A percentile compares a stretch with the other conserved stretches of the same genome.
Evolutionary conservation across 2,113 vertebrate genomes (phyloP).

Genomic region (Peromyscus maniculatus): DNA sequence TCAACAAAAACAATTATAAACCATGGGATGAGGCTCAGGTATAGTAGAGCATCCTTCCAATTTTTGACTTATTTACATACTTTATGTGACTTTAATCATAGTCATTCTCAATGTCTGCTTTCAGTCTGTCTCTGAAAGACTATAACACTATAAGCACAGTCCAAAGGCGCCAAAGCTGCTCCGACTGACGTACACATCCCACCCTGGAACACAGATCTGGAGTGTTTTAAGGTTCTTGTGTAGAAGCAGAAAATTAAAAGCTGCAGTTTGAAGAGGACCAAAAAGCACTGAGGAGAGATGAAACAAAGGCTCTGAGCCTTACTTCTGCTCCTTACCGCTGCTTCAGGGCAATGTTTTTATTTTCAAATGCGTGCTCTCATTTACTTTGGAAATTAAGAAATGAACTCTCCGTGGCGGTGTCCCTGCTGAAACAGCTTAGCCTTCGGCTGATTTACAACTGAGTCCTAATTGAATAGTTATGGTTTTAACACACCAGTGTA

Average conservation of each 20-base stretch:
- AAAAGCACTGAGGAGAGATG: slow-evolving; percentile 61
- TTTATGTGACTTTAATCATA: background rate
- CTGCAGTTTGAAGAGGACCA: background rate
- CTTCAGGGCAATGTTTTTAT: slow-evolving; percentile 77
- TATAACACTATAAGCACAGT: background rate
- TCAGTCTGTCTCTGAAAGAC: background rate
- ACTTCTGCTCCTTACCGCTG: slow-evolving; percentile 55
- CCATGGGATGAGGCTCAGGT: background rate
- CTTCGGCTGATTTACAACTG: slow-evolving; percentile 70
- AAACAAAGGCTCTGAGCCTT: slow-evolving; percentile 69
- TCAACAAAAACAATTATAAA: background rate
- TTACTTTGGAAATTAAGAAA: slow-evolving; percentile 80
- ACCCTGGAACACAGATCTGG: slow-evolving; percentile 36
- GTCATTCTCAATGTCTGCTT: slow-evolving; percentile 38
- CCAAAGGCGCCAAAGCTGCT: background rate
- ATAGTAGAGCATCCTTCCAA: background rate
- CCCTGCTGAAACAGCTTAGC: slow-evolving; percentile 66
- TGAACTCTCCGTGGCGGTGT: slow-evolving; percentile 62
- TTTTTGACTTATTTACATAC: background rate
- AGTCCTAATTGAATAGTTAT: slow-evolving; percentile 80
- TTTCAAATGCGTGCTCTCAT: slow-evolving; percentile 73
- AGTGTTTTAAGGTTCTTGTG: background rate
- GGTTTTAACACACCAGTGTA: slow-evolving; percentile 72
- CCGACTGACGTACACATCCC: background rate
- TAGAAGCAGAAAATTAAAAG: slow-evolving; percentile 50